Evolutionary conservation across 2,888 invertebrate species (phyloP).

Genomic region (Gortyna flavago): DNA sequence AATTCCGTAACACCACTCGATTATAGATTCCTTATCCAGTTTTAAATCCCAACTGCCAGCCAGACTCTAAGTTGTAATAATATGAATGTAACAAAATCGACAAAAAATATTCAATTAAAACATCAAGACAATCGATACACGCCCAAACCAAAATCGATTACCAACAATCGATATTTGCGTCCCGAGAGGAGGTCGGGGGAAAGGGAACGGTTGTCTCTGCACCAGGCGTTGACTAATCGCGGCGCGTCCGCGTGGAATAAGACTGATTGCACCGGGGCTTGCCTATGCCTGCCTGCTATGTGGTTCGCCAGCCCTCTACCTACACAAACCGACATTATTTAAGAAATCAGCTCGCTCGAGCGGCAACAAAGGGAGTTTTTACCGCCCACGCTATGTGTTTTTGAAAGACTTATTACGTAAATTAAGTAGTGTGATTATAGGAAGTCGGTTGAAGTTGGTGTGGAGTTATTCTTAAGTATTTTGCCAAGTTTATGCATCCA

Average conservation of each 20-base stretch:
- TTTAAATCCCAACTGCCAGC: conserved; percentile 3
- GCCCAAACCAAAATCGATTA: conserved; percentile 85
- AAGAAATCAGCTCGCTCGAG: conserved; percentile 88
- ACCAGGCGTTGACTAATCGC: conserved; percentile 89
- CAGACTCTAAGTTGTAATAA: conserved; percentile 1
- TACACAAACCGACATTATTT: conserved; percentile 89
- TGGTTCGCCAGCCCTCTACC: conserved; percentile 84
- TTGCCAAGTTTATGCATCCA: conserved; percentile 5
- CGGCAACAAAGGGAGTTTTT: conserved; percentile 88
- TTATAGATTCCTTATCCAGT: neutral
- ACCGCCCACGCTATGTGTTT: conserved; percentile 84
- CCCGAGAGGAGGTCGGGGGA: conserved; percentile 81
- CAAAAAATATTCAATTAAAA: conserved; percentile 71
- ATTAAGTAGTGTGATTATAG: conserved; percentile 69
- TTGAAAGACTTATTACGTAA: conserved; percentile 79
- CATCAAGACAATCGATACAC: conserved; percentile 79
- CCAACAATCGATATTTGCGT: conserved; percentile 84
- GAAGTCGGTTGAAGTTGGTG: conserved; percentile 48
- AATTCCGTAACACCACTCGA: neutral
- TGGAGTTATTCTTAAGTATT: conserved; percentile 26
- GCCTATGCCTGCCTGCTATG: conserved; percentile 87
- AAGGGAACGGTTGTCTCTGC: conserved; percentile 86
- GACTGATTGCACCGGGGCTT: conserved; percentile 88
- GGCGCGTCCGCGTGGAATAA: conserved; percentile 90
- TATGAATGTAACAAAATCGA: neutral